Conservation (phyloP, 2,888 invertebrate species). For the Eupithecia vulgata region DNA sequence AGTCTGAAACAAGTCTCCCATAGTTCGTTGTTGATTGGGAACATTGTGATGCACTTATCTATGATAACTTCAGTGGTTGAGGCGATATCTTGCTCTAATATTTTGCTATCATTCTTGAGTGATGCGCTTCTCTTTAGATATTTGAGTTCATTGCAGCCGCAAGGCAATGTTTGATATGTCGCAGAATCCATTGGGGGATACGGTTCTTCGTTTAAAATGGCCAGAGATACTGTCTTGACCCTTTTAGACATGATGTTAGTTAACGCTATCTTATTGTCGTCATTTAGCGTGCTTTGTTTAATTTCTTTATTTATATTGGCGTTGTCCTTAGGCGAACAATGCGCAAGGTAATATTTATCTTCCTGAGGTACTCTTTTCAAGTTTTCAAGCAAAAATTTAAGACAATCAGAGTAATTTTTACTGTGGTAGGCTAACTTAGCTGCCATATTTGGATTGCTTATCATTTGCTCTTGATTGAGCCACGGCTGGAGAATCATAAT, state of each 20-base stretch:
- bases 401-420: constrained; percentile 65
- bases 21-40: constrained; percentile 68
- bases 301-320: constrained; percentile 34
- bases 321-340: constrained; percentile 50
- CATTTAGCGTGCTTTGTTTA: constrained; percentile 51
- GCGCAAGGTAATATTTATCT: constrained; percentile 61
- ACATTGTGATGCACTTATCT: constrained; percentile 72
- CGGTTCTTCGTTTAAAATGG: constrained; percentile 70
- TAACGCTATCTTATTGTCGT: constrained; percentile 65
- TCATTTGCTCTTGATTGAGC: constrained; percentile 64
- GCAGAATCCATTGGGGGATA: constrained; percentile 62
- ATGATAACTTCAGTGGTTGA: constrained; percentile 66
- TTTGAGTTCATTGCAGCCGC: constrained; percentile 70
- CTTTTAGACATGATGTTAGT: constrained; percentile 70
- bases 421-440: constrained; percentile 75
- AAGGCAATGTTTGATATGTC: constrained; percentile 63
- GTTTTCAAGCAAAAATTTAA: constrained; percentile 63
- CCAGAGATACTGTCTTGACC: constrained; percentile 72
- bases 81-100: constrained; percentile 58
- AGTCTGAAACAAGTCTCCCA: constrained; percentile 76
- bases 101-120: constrained; percentile 42
- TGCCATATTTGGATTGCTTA: constrained; percentile 68
- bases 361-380: constrained; percentile 53
- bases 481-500: constrained; percentile 69
- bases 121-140: constrained; percentile 50